Evolutionary conservation across 2,113 vertebrate genomes (phyloP).

Genomic region (Mormyrus lacerda): DNA sequence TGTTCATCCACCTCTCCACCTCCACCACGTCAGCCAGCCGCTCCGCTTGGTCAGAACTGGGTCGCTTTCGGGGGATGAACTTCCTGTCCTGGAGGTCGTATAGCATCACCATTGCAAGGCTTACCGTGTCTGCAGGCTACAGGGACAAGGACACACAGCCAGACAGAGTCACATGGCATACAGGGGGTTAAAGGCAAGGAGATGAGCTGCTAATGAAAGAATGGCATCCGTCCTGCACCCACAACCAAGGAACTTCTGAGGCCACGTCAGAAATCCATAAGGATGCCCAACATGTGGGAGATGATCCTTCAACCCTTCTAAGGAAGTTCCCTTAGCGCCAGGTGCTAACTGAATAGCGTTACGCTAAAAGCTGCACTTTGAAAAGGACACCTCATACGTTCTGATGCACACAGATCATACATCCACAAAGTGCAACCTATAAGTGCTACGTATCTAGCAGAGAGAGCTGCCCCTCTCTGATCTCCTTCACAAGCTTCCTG

Average conservation of each 20-base stretch:
- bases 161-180: not conserved
- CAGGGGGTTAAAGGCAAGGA: not conserved
- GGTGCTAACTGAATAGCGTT: not conserved
- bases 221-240: not conserved
- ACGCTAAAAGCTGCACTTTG: not conserved
- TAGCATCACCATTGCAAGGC: constrained; percentile 79
- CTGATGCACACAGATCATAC: not conserved
- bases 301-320: not conserved
- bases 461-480: not conserved
- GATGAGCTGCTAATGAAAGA: not conserved
- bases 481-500: not conserved
- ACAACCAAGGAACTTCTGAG: not conserved
- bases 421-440: not conserved
- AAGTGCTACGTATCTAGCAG: not conserved
- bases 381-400: not conserved
- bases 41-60: constrained; percentile 42
- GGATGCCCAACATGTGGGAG: not conserved
- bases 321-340: not conserved
- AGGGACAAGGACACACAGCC: not conserved
- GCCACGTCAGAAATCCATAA: not conserved
- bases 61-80: constrained; percentile 59
- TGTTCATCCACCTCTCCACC: constrained; percentile 63
- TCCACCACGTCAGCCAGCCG: constrained; percentile 65
- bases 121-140: constrained; percentile 69
- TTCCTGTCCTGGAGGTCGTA: constrained; percentile 82